These are phyloP conservation scores for Poeciliopsis retropinna DNA, from an alignment of 2,113 vertebrate species.

Conservation along the genomic window DNA sequence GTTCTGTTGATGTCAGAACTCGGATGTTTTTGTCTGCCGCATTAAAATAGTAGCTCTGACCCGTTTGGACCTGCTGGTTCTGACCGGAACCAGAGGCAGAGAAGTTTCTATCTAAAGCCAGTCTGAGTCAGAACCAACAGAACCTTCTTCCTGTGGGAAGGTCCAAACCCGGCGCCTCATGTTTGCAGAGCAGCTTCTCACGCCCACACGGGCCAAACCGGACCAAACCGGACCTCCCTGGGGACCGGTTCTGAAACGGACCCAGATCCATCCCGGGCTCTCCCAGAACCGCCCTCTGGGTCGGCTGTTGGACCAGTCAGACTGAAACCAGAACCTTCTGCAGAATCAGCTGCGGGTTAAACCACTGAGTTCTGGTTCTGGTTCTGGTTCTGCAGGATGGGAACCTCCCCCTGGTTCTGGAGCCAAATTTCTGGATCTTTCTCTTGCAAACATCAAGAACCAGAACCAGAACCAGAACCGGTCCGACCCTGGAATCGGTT, in stretches of 20 bases:
- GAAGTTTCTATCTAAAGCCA: too few species aligned
- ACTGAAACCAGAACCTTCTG: too few species aligned
- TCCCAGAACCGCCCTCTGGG: neutral
- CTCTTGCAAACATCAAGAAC: neutral
- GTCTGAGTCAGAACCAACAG: neutral
- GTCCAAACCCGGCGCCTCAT: neutral
- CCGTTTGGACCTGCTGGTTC: neutral
- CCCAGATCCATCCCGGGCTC: conserved; percentile 21
- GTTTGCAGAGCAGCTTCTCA: conserved; percentile 10
- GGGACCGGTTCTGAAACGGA: conserved; percentile 16
- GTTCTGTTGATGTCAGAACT: too few species aligned
- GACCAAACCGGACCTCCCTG: conserved; percentile 4
- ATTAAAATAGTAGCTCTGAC: too few species aligned
- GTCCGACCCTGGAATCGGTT: too few species aligned
- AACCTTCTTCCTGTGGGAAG: neutral
- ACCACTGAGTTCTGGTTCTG: neutral
- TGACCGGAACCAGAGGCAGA: neutral
- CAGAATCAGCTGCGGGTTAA: too few species aligned
- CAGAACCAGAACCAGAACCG: too few species aligned
- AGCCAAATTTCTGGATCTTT: neutral
- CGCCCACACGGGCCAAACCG: conserved; percentile 12
- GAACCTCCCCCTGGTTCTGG: neutral
- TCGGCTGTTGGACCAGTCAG: too few species aligned
- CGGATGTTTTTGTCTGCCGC: too few species aligned
- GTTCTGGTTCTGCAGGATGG: neutral